Conservation (phyloP, 2,888 invertebrate genomes). For the Tryphoninae sp. region DNA sequence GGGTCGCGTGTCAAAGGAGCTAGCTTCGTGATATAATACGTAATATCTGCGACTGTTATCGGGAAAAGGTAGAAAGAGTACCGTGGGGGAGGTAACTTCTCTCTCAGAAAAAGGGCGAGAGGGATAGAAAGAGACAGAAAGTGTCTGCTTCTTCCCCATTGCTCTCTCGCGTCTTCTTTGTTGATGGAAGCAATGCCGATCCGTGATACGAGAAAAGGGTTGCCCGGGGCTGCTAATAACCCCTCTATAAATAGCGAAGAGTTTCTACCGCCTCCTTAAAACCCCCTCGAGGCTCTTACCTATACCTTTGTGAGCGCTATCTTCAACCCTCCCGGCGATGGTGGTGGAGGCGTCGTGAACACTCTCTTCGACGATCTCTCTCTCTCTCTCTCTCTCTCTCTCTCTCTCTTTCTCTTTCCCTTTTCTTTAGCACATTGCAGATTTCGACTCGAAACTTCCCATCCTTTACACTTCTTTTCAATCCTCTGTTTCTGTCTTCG, state of each 20-base stretch:
- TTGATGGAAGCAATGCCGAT: conserved; percentile 60
- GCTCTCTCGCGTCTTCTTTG: conserved; percentile 50
- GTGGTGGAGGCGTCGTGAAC: conserved; percentile 30
- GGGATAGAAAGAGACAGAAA: conserved; percentile 21
- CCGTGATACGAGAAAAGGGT: conserved; percentile 50
- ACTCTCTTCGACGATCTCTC: conserved; percentile 40
- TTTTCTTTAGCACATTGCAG: conserved; percentile 9
- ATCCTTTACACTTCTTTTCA: conserved; percentile 36
- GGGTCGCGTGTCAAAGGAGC: conserved; percentile 40
- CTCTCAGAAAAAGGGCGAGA: not conserved
- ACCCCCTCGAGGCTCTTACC: conserved; percentile 35
- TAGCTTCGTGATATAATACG: conserved; percentile 35
- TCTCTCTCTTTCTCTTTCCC: too few species aligned
- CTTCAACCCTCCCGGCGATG: conserved; percentile 29
- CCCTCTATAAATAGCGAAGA: conserved; percentile 62
- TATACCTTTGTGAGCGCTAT: conserved; percentile 43
- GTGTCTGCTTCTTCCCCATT: conserved; percentile 12
- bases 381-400: conserved; percentile 1
- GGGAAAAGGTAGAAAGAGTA: not conserved
- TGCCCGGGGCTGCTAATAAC: conserved; percentile 66
- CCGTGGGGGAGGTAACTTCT: not conserved
- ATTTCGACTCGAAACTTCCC: conserved; percentile 21
- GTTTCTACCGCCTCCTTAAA: conserved; percentile 33
- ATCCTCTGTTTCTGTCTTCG: conserved; percentile 4
- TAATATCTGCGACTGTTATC: conserved; percentile 22